Percentiles rank a stretch among this genome's conserved stretches.
phyloP scores from a whole-genome alignment of 1,140 invertebrate genomes.

The Drosophila melanogaster region Release_6_plus_ISO1_MT NT_033777.3:7330501-7331000 shows the following conservation, averaged over 20 bases:
- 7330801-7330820: not conserved
- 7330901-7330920: too few species aligned
- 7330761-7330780: slow-evolving; percentile 69
- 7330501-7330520: not conserved
- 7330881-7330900: too few species aligned
- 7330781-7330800: slow-evolving; percentile 5
- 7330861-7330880: too few species aligned
- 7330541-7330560: slow-evolving; percentile 69
- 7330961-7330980: not conserved
- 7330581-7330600: slow-evolving; percentile 73
- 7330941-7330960: not conserved
- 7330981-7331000: slow-evolving; percentile 11
- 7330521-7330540: slow-evolving; percentile 22
- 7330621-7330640: slow-evolving; percentile 69
- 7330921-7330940: too few species aligned
- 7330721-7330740: slow-evolving; percentile 74
- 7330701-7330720: slow-evolving; percentile 68
- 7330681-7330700: slow-evolving; percentile 72
- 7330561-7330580: slow-evolving; percentile 73
- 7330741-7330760: slow-evolving; percentile 72
- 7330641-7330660: slow-evolving; percentile 26
- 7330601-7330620: slow-evolving; percentile 53
- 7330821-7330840: not conserved
- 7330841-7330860: not conserved
- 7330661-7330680: slow-evolving; percentile 68